Evolutionary conservation across 2,888 invertebrate genomes (phyloP).

Genomic region (Andrena hattorfiana): DNA sequence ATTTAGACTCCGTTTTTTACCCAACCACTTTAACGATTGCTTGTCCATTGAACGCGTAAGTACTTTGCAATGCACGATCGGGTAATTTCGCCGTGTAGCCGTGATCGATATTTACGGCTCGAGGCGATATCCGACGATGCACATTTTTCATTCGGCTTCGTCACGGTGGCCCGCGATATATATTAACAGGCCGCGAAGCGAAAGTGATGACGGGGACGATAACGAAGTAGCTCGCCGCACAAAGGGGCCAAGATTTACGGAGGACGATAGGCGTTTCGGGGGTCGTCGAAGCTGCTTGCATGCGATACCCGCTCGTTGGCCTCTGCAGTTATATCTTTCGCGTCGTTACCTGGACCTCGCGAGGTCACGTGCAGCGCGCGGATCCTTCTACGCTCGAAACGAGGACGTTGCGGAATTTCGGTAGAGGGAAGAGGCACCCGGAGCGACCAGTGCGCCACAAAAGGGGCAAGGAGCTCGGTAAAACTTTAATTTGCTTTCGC

Average conservation of each 20-base stretch:
- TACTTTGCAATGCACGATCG: neutral
- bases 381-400: constrained; percentile 15
- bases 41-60: neutral
- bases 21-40: neutral
- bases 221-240: constrained; percentile 18
- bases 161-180: constrained; percentile 21
- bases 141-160: constrained; percentile 41
- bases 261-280: constrained; percentile 35
- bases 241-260: constrained; percentile 41
- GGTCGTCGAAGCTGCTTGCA: constrained; percentile 14
- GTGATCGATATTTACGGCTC: constrained; percentile 19
- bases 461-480: constrained; percentile 44
- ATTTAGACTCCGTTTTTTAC: constrained; percentile 6
- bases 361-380: constrained; percentile 16
- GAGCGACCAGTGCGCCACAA: neutral
- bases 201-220: constrained; percentile 35
- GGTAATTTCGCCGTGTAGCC: constrained; percentile 1
- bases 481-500: constrained; percentile 54
- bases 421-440: neutral
- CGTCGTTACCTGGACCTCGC: neutral
- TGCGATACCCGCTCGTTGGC: neutral
- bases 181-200: constrained; percentile 25
- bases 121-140: constrained; percentile 1
- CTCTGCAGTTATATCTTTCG: constrained; percentile 17
- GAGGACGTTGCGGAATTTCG: constrained; percentile 31